Evolutionary conservation across 2,113 vertebrate species (phyloP), one percentile per base, ranked within the genome.

Genomic region (Syngnathus floridae): DNA sequence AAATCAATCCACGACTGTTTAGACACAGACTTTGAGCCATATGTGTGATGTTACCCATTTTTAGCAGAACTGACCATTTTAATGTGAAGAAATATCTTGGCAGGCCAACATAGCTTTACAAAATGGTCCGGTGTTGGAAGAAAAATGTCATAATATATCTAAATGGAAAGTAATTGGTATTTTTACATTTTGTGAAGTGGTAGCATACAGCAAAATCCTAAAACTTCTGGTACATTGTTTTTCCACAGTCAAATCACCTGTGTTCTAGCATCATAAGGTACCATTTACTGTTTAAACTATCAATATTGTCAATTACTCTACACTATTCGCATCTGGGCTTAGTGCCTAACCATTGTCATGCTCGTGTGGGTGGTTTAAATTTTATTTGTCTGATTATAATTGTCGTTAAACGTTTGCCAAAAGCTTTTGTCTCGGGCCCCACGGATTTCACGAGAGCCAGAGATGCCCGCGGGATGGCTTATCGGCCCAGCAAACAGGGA

Each of bases 391-490:
- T n/a, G 19, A n/a, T 59, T 59, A 7, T 38, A 31, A 55, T 38
- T 49, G 13, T 49, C 22, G 12, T 46, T 5, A 55, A 26, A 17
- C 26, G 43, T 62, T 46, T 21, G 17, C 65, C 63, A 65, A 74
- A 82, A 66, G 60, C 74, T 48, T 17, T 65, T 75, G 74, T 72
- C 62, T 49, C 0, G 37, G 71, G 71, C 75, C 72, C 54, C 78
- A 69, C 5, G 68, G 64, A 68, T 69, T 76, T 68, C 72, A 75
- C 46, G 66, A 78, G 69, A 73, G 26, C 68, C 51, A 74, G 41
- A 66, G 62, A 70, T 67, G 49, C 79, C 87, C 66, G 1, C n/a
- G 80, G 81, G 81, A 70, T 64, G 68, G 72, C 69, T 84, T 84
- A 86, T 69, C 74, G 71, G 36, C 70, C 16, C 21, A 77, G 74